Percentiles rank a stretch among this genome's conserved stretches.
phyloP scores from a whole-genome alignment of 2,113 vertebrate species.

The Cynocephalus volans region DNA sequence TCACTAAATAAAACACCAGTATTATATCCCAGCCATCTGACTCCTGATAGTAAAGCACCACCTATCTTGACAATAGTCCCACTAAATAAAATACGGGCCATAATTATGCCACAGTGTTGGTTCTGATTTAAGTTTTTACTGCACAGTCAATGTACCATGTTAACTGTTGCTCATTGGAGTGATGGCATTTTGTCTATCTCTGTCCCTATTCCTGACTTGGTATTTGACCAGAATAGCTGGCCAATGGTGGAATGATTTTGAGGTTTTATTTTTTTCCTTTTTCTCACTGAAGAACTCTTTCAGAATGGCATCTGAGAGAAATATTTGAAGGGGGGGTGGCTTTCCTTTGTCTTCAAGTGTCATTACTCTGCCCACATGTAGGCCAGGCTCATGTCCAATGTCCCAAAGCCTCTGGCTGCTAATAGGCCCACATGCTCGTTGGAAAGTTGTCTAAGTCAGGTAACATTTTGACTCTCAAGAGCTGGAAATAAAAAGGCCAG shows the following conservation, averaged over 20 bases:
- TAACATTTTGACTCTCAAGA: not conserved
- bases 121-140: not conserved
- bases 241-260: not conserved
- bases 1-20: constrained; percentile 43
- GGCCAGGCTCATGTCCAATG: not conserved
- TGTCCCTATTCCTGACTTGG: not conserved
- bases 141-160: not conserved
- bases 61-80: not conserved
- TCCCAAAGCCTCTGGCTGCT: not conserved
- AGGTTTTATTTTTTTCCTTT: not conserved
- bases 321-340: too few species aligned
- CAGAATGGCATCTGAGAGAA: not conserved
- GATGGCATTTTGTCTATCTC: not conserved
- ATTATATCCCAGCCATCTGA: not conserved
- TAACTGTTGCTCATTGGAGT: not conserved
- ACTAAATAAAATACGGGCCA: not conserved
- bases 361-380: not conserved
- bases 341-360: not conserved
- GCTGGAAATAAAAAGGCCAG: not conserved
- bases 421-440: not conserved
- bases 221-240: constrained; percentile 16
- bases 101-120: not conserved
- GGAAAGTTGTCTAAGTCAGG: not conserved
- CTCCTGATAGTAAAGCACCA: not conserved
- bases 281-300: not conserved